Conservation (phyloP, 2,113 vertebrate genomes). For the Oryzias javanicus region DNA sequence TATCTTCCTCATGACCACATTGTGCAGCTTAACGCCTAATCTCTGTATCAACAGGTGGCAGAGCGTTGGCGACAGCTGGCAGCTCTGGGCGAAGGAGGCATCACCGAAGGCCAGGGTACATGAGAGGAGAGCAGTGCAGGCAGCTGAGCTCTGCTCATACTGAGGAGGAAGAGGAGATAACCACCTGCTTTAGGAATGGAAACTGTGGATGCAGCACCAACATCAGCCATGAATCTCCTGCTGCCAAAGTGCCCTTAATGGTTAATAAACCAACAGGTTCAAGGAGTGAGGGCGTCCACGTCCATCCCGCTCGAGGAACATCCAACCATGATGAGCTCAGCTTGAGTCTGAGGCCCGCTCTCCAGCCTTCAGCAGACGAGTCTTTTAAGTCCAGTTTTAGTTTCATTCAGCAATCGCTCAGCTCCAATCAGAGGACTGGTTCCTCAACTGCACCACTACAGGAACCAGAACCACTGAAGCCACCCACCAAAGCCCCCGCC, state of each 20-base stretch:
- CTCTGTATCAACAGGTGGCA: slow-evolving; percentile 60
- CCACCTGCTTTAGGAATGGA: slow-evolving; percentile 28
- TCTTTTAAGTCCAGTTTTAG: slow-evolving; percentile 86
- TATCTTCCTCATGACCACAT: slow-evolving; percentile 31
- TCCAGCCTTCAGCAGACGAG: slow-evolving; percentile 11
- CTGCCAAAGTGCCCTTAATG: slow-evolving; percentile 22
- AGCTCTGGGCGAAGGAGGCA: slow-evolving; percentile 66
- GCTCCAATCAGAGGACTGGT: slow-evolving; percentile 29
- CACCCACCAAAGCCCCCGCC: slow-evolving; percentile 4
- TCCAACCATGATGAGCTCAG: slow-evolving; percentile 24
- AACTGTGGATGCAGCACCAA: slow-evolving; percentile 39
- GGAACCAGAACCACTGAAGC: slow-evolving; percentile 20
- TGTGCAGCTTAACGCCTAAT: slow-evolving; percentile 66
- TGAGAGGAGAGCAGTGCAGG: slow-evolving; percentile 72
- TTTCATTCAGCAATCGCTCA: slow-evolving; percentile 86
- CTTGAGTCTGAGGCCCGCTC: not conserved
- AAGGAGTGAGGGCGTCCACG: slow-evolving; percentile 18
- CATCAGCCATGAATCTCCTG: slow-evolving; percentile 19
- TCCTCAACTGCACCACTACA: not conserved
- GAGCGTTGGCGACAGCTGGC: slow-evolving; percentile 44
- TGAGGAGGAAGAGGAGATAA: slow-evolving; percentile 36
- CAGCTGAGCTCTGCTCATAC: slow-evolving; percentile 28
- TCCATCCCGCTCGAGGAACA: not conserved
- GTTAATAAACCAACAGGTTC: slow-evolving; percentile 19
- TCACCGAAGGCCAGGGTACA: slow-evolving; percentile 79